These are phyloP conservation scores for Perizoma affinitatum DNA, from an alignment of 2,888 invertebrate genomes.

Conservation along the genomic window DNA sequence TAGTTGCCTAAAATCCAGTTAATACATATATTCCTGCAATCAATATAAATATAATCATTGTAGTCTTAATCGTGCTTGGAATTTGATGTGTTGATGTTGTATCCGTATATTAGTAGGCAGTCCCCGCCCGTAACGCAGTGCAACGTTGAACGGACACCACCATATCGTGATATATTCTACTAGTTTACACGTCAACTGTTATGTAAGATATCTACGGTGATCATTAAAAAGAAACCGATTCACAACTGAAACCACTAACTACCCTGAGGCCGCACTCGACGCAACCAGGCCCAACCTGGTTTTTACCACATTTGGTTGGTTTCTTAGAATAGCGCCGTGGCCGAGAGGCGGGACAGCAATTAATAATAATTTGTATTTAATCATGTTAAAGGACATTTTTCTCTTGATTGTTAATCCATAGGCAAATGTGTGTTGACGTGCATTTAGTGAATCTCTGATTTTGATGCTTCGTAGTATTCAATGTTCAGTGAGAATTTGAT, in stretches of 20 bases:
- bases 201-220: too few relatives aligned
- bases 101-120: not conserved
- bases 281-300: too few relatives aligned
- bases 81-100: not conserved
- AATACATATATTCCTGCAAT: slow-evolving; percentile 16
- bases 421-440: slow-evolving; percentile 17
- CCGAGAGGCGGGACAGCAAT: slow-evolving; percentile 10
- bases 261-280: too few relatives aligned
- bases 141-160: too few relatives aligned
- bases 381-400: slow-evolving; percentile 25
- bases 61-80: slow-evolving; percentile 19
- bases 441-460: slow-evolving; percentile 16
- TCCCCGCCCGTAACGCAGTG: too few relatives aligned
- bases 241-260: too few relatives aligned
- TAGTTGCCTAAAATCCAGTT: slow-evolving; percentile 13
- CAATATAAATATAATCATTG: slow-evolving; percentile 9
- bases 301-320: too few relatives aligned
- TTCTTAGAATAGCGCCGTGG: too few relatives aligned
- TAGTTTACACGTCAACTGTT: too few relatives aligned
- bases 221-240: too few relatives aligned
- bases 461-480: slow-evolving; percentile 30
- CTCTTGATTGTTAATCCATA: slow-evolving; percentile 30
- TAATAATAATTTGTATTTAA: slow-evolving; percentile 21
- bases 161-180: too few relatives aligned
- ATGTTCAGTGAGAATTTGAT: slow-evolving; percentile 14